phyloP scores from a whole-genome alignment of 2,888 invertebrate species.

The Lasioglossum marginatum region DNA sequence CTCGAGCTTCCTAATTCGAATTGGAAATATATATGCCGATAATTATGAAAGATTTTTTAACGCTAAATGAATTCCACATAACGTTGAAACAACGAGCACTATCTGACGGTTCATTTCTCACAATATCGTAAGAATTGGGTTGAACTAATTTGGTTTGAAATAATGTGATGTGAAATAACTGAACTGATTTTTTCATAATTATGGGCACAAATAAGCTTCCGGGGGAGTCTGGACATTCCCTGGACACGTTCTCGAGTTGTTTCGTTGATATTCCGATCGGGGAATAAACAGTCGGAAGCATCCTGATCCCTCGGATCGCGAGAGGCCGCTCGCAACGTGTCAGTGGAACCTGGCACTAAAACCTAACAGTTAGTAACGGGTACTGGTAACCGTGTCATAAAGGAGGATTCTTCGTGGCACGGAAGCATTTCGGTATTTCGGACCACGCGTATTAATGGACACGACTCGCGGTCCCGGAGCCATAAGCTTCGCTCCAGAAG shows the following conservation, averaged over 20 bases:
- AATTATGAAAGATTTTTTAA: too few species aligned
- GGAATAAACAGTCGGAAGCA: slow-evolving; percentile 22
- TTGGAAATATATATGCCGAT: too few species aligned
- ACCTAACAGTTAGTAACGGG: slow-evolving; percentile 71
- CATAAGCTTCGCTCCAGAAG: slow-evolving; percentile 6
- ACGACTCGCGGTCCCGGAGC: slow-evolving; percentile 16
- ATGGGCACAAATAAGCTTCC: background rate
- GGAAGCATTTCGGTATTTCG: slow-evolving; percentile 68
- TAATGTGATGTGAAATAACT: too few species aligned
- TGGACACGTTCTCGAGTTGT: background rate
- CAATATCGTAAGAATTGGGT: too few species aligned
- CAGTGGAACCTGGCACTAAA: slow-evolving; percentile 71
- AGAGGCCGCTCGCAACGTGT: slow-evolving; percentile 64
- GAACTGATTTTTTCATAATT: too few species aligned
- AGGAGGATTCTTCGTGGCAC: slow-evolving; percentile 66
- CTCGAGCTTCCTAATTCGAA: background rate
- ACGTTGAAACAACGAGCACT: too few species aligned
- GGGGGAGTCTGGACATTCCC: background rate
- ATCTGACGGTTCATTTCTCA: too few species aligned
- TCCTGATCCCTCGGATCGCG: slow-evolving; percentile 48
- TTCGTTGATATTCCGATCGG: background rate
- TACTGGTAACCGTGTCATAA: slow-evolving; percentile 73
- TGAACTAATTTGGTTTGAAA: too few species aligned
- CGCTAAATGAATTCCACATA: too few species aligned
- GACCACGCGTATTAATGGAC: slow-evolving; percentile 44